A percentile compares a stretch with the other conserved stretches of the same genome.
phyloP scores from a whole-genome alignment of 2,113 vertebrate genomes.

The Ginglymostoma cirratum region DNA sequence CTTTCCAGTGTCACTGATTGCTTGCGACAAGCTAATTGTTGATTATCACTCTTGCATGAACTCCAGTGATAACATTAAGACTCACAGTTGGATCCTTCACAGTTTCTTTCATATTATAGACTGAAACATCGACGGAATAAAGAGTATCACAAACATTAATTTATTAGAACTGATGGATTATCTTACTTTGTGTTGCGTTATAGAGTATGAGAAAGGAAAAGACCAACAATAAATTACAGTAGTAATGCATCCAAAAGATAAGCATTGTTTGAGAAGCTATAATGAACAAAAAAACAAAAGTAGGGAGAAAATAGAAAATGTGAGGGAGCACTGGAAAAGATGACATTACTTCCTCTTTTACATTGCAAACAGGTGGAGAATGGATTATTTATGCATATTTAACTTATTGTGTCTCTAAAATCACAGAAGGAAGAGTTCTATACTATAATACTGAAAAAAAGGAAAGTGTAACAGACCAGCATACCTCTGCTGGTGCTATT shows the following conservation, averaged over 20 bases:
- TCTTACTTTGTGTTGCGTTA: not conserved
- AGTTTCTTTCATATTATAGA: not conserved
- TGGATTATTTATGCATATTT: not conserved
- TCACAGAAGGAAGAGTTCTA: no score
- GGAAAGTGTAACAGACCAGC: no score
- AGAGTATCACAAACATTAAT: not conserved
- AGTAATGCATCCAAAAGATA: not conserved
- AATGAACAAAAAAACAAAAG: no score
- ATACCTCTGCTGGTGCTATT: no score
- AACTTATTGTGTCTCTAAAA: no score
- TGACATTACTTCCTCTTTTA: not conserved
- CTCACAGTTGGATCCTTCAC: not conserved
- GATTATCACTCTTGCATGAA: not conserved
- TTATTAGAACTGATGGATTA: not conserved
- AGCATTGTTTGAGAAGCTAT: not conserved
- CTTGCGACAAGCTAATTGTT: not conserved
- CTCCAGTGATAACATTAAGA: not conserved
- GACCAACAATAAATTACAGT: not conserved
- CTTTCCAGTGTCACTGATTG: not conserved
- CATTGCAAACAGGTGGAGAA: not conserved
- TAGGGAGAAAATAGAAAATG: not conserved
- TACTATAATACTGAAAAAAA: no score
- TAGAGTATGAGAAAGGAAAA: not conserved
- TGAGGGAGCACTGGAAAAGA: not conserved
- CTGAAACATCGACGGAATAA: not conserved